Evolutionary conservation across 2,888 invertebrate species (phyloP).

Genomic region (Heliconius ismenius): DNA sequence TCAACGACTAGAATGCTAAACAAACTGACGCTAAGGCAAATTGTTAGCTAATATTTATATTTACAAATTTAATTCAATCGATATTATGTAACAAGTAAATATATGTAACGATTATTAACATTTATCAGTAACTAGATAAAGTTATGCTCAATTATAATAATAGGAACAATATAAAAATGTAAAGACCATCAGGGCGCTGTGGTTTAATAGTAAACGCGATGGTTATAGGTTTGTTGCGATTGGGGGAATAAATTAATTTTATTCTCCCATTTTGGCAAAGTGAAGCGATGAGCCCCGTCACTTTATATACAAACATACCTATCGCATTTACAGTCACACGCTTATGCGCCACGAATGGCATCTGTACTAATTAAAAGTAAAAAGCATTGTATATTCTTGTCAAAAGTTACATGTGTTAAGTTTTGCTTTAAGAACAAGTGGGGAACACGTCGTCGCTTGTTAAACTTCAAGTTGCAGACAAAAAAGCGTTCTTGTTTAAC

Average conservation of each 20-base stretch:
- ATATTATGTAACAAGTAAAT: background rate
- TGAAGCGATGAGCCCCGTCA: too few species aligned
- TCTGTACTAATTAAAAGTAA: slow-evolving; percentile 10
- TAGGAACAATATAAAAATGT: background rate
- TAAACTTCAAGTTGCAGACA: slow-evolving; percentile 29
- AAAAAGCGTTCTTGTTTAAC: slow-evolving; percentile 29
- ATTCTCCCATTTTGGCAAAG: too few species aligned
- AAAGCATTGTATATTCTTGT: slow-evolving; percentile 22
- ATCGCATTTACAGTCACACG: too few species aligned
- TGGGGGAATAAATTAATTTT: too few species aligned
- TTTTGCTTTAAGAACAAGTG: slow-evolving; percentile 30
- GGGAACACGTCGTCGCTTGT: slow-evolving; percentile 32
- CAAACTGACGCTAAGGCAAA: background rate
- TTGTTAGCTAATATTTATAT: slow-evolving; percentile 2
- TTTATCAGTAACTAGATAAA: background rate
- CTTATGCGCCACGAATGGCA: too few species aligned
- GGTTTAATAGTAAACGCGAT: too few species aligned
- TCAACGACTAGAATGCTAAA: background rate
- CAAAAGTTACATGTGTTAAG: slow-evolving; percentile 34
- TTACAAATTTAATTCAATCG: slow-evolving; percentile 13
- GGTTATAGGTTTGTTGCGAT: too few species aligned
- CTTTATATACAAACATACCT: too few species aligned
- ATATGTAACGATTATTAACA: background rate
- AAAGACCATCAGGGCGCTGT: too few species aligned
- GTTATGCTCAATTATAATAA: background rate